Evolutionary conservation across 2,797 vertebrate genomes (phyloP).

Genomic region (Garrulus glandarius): DNA sequence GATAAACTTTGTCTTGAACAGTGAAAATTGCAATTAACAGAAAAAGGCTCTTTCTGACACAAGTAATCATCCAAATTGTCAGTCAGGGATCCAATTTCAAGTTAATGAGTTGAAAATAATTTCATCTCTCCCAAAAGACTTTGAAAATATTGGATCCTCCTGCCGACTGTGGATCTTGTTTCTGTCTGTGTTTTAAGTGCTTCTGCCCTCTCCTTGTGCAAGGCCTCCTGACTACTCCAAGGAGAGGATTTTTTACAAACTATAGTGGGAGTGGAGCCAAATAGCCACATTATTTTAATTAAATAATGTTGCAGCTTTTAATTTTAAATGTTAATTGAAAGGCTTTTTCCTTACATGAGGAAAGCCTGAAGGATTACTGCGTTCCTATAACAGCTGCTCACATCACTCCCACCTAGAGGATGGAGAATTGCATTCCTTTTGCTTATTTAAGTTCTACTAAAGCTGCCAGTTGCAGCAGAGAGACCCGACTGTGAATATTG

Average conservation of each 20-base stretch:
- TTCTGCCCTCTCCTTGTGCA: background rate
- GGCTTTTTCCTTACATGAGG: background rate
- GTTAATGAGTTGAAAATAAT: background rate
- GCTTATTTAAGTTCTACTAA: background rate
- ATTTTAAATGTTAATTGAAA: constrained; percentile 29
- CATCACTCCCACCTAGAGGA: background rate
- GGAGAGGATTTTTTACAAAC: background rate
- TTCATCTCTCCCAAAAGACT: background rate
- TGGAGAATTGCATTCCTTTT: background rate
- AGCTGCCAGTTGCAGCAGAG: background rate
- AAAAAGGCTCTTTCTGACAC: background rate
- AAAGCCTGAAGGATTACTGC: background rate
- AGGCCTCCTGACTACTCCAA: background rate
- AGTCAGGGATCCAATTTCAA: background rate
- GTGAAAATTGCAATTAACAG: background rate
- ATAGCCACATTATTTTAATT: constrained; percentile 8
- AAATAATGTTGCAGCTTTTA: constrained; percentile 33
- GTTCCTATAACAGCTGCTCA: background rate
- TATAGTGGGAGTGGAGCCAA: background rate
- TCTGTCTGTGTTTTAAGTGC: background rate
- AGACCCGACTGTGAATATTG: background rate
- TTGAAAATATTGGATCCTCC: background rate
- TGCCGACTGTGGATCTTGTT: background rate
- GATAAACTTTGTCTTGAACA: background rate
- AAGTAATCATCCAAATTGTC: background rate